A percentile compares a stretch with the other conserved stretches of the same genome.
These are phyloP conservation scores for Chondrosia reniformis DNA, from an alignment of 37 sponge, comb jelly and placozoan species.

Conservation along the genomic window DNA sequence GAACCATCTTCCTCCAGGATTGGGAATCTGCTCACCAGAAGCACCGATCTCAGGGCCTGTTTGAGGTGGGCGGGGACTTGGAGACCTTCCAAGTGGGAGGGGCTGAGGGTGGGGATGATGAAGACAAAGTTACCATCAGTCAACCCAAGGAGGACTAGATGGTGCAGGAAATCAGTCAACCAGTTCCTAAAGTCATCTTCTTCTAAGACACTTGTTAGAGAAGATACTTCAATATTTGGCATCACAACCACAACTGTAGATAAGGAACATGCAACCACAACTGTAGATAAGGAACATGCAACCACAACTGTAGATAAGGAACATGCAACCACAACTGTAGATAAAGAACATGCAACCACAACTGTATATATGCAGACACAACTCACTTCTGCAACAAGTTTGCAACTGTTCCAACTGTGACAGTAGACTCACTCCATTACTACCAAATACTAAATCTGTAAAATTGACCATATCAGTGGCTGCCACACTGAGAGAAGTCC, in stretches of 20 bases:
- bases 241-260: not conserved
- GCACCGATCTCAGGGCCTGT: no score
- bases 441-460: not conserved
- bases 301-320: not conserved
- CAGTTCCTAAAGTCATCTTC: not conserved
- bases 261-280: not conserved
- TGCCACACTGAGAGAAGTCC: not conserved
- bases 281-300: not conserved
- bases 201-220: not conserved
- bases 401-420: not conserved
- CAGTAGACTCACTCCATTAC: not conserved
- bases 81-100: not conserved
- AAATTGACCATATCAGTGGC: not conserved
- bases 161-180: not conserved
- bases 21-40: not conserved
- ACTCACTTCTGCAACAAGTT: constrained; percentile 7
- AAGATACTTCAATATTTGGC: not conserved
- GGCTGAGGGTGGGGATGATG: not conserved
- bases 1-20: no score
- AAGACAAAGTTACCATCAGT: not conserved
- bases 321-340: not conserved
- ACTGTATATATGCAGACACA: not conserved
- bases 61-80: not conserved
- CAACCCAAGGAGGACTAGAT: not conserved
- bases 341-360: not conserved